Conservation (phyloP, 1,140 invertebrate species). For the Temnothorax nylanderi region DNA sequence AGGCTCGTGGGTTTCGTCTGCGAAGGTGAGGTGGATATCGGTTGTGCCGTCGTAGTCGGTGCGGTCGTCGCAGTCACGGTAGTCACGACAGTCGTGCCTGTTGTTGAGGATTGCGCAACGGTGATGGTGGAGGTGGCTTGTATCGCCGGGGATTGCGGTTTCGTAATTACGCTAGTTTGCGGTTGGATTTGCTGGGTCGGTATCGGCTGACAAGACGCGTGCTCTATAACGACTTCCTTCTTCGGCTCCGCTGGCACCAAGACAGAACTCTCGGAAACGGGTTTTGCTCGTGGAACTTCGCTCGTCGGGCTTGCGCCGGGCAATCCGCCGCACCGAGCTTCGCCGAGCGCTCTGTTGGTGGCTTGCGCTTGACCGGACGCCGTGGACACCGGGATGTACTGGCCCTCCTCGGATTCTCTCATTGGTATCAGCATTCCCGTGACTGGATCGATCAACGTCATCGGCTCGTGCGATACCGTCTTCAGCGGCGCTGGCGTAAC, state of each 20-base stretch:
- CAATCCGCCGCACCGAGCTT: conserved; percentile 66
- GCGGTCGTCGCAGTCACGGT: conserved; percentile 45
- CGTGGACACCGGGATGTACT: conserved; percentile 88
- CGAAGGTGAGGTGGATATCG: conserved; percentile 43
- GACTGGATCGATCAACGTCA: conserved; percentile 90
- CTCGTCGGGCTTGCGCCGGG: background rate
- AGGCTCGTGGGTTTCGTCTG: conserved; percentile 84
- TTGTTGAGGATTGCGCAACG: conserved; percentile 33
- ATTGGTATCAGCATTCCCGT: conserved; percentile 91
- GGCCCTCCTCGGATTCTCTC: conserved; percentile 90
- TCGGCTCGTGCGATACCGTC: conserved; percentile 84
- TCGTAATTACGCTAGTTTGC: conserved; percentile 79
- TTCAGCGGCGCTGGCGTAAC: conserved; percentile 66
- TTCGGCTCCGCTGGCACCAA: conserved; percentile 45
- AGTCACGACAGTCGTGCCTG: conserved; percentile 31
- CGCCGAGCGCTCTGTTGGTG: conserved; percentile 63
- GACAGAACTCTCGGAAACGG: conserved; percentile 3
- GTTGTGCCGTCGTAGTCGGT: conserved; percentile 12
- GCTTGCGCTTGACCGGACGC: conserved; percentile 74
- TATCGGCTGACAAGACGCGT: conserved; percentile 42
- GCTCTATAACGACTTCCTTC: conserved; percentile 66
- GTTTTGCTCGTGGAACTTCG: conserved; percentile 47
- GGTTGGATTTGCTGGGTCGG: conserved; percentile 56
- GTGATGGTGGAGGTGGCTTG: conserved; percentile 62
- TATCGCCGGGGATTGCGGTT: conserved; percentile 74